Evolutionary conservation across 2,113 vertebrate species (phyloP), one percentile per base, ranked within the genome.

Genomic region (Capricornis sumatraensis): DNA sequence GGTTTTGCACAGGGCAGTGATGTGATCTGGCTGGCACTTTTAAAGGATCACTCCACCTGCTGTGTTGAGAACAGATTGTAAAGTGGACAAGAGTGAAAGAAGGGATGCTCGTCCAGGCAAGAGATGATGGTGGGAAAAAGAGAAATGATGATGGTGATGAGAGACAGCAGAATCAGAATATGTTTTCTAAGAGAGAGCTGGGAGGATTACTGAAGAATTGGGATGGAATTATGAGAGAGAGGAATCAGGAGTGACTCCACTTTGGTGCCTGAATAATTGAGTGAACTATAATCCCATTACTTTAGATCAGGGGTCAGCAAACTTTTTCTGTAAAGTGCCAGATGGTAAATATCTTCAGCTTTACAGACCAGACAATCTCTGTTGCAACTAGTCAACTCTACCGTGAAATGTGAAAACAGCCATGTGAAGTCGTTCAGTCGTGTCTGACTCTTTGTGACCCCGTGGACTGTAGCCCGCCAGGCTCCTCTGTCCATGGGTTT

Each of bases 141-240:
- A 87, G 53, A 95, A 64, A 33, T 82, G 23, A 89, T 50, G 7
- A n/a, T 84, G 19, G 14, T 82, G 21, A 33, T 86, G 64, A 92
- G 33, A 93, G 27, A 71, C n/a, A 78, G 36, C n/a, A 93, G 83
- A 95, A 91, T 85, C 67, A 7, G 13, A 76, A 47, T 93, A 84
- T 85, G n/a, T 96, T 98, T 81, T 82, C 58, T 93, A 74, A 89
- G 64, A 94, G 47, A 93, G 17, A 74, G n/a, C 57, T 57, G 30
- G 83, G 45, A 85, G 62, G 47, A 90, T 90, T 93, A 45, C 45
- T 14, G 12, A 85, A 94, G 40, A 87, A 81, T 47, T 94, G 45
- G 12, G 28, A 58, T 89, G 30, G 27, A 79, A 57, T 30, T 79
- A 14, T 64, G 15, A 97, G 50, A 92, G 11, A 85, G 33, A 53